Evolutionary conservation across 2,113 vertebrate genomes (phyloP).

Genomic region (Rallus limicola): DNA sequence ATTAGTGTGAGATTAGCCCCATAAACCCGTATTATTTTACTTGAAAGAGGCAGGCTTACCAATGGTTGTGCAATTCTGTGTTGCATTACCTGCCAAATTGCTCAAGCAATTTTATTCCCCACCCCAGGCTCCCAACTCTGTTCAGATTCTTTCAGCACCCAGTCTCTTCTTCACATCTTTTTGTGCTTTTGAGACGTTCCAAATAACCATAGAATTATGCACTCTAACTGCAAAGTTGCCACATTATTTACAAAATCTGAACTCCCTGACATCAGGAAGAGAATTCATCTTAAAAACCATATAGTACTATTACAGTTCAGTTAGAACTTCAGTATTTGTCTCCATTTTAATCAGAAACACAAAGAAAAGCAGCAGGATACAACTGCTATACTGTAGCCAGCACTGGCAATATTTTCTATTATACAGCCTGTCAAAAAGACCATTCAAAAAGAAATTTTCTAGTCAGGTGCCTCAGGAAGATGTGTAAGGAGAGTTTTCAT

Average conservation of each 20-base stretch:
- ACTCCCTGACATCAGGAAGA: background rate
- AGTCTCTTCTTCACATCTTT: background rate
- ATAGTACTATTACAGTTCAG: background rate
- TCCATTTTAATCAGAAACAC: background rate
- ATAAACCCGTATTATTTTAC: conserved; percentile 6
- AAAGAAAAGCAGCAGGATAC: background rate
- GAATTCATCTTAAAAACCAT: background rate
- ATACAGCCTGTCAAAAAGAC: background rate
- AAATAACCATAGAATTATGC: background rate
- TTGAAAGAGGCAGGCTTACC: conserved; percentile 29
- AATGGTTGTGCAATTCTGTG: background rate
- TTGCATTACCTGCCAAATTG: conserved; percentile 11
- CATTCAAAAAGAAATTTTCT: background rate
- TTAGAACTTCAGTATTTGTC: background rate
- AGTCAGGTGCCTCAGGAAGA: background rate
- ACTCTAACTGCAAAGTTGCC: background rate
- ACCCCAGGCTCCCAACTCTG: background rate
- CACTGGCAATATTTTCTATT: background rate
- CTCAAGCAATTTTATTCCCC: background rate
- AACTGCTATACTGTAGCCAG: background rate
- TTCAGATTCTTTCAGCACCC: background rate
- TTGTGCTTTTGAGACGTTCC: background rate
- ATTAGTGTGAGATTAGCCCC: conserved; percentile 43
- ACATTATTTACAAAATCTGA: background rate
- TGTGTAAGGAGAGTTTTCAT: background rate